Conservation (phyloP, 2,888 invertebrate species). For the Megalurothrips usitatus region DNA sequence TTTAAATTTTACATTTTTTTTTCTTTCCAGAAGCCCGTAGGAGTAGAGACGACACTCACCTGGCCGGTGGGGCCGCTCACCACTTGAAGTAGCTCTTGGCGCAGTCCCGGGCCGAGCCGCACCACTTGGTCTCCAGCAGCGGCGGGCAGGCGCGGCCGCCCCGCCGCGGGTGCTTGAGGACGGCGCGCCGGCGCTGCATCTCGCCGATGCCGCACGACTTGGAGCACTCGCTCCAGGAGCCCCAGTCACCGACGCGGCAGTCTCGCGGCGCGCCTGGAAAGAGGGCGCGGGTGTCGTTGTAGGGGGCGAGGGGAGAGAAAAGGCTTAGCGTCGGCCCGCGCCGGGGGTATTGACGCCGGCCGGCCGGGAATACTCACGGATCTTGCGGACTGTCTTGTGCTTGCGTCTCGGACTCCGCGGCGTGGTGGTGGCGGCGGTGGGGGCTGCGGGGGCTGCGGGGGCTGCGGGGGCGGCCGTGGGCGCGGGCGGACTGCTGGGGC, state of each 20-base stretch:
- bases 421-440: slow-evolving; percentile 4
- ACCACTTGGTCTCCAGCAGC: slow-evolving; percentile 81
- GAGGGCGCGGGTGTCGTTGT: slow-evolving; percentile 27
- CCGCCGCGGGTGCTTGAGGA: slow-evolving; percentile 69
- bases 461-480: slow-evolving; percentile 9
- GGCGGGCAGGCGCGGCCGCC: slow-evolving; percentile 81
- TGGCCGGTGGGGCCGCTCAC: slow-evolving; percentile 43
- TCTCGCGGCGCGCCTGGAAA: slow-evolving; percentile 61
- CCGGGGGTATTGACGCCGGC: too few species aligned
- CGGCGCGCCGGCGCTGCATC: slow-evolving; percentile 71
- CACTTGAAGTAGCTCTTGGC: slow-evolving; percentile 58
- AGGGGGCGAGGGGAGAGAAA: too few species aligned
- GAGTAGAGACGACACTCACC: slow-evolving; percentile 15
- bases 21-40: too few species aligned
- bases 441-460: neutral
- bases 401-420: slow-evolving; percentile 18
- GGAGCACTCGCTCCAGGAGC: slow-evolving; percentile 81
- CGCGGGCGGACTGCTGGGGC: neutral
- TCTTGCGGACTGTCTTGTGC: slow-evolving; percentile 11
- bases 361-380: neutral
- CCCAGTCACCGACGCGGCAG: slow-evolving; percentile 82
- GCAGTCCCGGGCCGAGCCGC: slow-evolving; percentile 64
- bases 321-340: too few species aligned
- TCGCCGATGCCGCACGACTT: slow-evolving; percentile 87
- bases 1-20: too few species aligned